Evolutionary conservation across 2,797 vertebrate species (phyloP), one percentile per base, ranked within the genome.

Genomic region (Sebastes flavidus): DNA sequence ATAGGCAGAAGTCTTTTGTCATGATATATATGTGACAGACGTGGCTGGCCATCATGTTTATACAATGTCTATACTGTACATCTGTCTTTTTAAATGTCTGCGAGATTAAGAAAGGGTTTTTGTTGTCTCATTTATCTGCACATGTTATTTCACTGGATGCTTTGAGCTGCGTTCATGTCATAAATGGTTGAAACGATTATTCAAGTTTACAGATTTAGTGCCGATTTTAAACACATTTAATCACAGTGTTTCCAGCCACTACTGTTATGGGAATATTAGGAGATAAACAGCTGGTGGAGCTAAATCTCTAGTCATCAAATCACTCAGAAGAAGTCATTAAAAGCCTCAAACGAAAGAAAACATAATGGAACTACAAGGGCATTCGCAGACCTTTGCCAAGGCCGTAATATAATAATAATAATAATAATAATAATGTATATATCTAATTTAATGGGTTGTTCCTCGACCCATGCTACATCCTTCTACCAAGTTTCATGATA

Each of bases 1-100:
- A 63, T 59, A 72, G 79, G 77, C 84, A 84, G 65, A 68, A 32
- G 78, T 87, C 60, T 83, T 72, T 34, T 29, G 72, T 85, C 61
- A 42, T 70, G 27, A 77, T 74, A 7, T 56, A 7, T 56, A 7
- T 34, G 73, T 87, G 87, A 85, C 70, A 32, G 79, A 84, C 69
- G 42, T 88, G 91, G 87, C 89, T 72, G 88, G 86, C 84, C 87
- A 81, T 89, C 22, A 71, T 86, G 80, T 93, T 87, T 66, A 72
- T 85, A 87, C 27, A 8, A 32, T 84, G 81, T 92, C 78, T 75
- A 80, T 85, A 86, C 34, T 91, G 81, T 88, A 66, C 69, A 70
- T 75, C 67, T 76, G 52, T 81, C 58, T 82, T 78, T 78, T 72
- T 25, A 66, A 63, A 11, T 8, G 54, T 73, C 66, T 59, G 16